phyloP scores from a whole-genome alignment of 2,797 vertebrate genomes.

The Acomys russatus region DNA sequence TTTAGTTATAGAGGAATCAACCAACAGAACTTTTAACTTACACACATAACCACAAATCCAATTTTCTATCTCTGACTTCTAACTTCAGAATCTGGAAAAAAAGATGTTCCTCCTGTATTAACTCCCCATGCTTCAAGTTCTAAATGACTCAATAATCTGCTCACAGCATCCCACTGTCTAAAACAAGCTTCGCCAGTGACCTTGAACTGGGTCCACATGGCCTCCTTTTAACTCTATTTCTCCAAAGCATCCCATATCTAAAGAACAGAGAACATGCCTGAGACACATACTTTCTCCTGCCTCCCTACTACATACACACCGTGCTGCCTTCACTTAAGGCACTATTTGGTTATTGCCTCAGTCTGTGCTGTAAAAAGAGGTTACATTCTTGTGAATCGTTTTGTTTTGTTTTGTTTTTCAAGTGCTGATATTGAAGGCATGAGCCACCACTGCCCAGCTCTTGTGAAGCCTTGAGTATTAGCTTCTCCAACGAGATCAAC shows the following conservation, averaged over 20 bases:
- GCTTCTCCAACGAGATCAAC: slow-evolving; percentile 49
- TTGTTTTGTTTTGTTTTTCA: too few relatives aligned
- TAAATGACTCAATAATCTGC: background rate
- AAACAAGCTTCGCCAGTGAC: slow-evolving; percentile 33
- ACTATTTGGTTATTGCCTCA: slow-evolving; percentile 10
- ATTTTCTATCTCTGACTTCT: slow-evolving; percentile 50
- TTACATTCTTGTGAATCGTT: background rate
- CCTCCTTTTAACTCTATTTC: slow-evolving; percentile 35
- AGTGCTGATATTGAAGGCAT: too few relatives aligned
- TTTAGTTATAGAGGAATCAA: slow-evolving; percentile 57
- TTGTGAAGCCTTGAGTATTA: slow-evolving; percentile 50
- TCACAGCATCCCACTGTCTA: slow-evolving; percentile 45
- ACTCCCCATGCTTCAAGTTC: background rate
- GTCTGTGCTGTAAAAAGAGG: background rate
- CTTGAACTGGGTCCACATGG: background rate
- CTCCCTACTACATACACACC: background rate
- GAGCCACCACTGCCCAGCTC: background rate
- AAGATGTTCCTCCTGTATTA: background rate
- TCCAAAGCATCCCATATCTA: slow-evolving; percentile 21
- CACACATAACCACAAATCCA: background rate
- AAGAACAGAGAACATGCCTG: background rate
- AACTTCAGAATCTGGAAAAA: slow-evolving; percentile 41
- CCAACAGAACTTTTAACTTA: background rate
- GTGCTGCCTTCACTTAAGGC: background rate
- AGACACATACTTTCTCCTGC: background rate